A percentile compares a stretch with the other conserved stretches of the same genome.
These are phyloP conservation scores for Leptoteleia sp. DNA, from an alignment of 1,140 invertebrate species.

Conservation along the genomic window DNA sequence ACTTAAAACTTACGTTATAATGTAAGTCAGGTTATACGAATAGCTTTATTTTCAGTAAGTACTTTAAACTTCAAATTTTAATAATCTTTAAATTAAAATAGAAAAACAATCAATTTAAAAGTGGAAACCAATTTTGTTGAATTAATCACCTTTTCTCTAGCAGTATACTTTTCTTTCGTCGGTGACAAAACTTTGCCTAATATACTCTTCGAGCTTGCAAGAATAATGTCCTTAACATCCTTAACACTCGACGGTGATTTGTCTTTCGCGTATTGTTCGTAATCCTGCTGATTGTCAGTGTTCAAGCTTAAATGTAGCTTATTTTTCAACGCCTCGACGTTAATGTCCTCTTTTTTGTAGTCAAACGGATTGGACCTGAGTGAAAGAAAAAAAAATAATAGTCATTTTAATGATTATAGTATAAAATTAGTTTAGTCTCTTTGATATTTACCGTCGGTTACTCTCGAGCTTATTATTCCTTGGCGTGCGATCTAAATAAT, in stretches of 20 bases:
- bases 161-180: slow-evolving; percentile 84
- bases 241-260: slow-evolving; percentile 83
- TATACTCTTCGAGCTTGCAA: slow-evolving; percentile 88
- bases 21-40: no score
- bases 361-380: slow-evolving; percentile 79
- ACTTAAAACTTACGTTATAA: no score
- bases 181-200: slow-evolving; percentile 90
- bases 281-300: slow-evolving; percentile 76
- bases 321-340: slow-evolving; percentile 77
- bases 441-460: slow-evolving; percentile 69
- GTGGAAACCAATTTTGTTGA: no score
- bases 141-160: slow-evolving; percentile 74
- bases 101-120: no score
- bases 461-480: slow-evolving; percentile 77
- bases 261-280: slow-evolving; percentile 76
- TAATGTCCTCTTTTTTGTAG: slow-evolving; percentile 77
- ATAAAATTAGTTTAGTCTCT: no score
- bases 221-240: slow-evolving; percentile 88
- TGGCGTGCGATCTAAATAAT: slow-evolving; percentile 72
- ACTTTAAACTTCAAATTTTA: no score
- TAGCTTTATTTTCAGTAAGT: no score
- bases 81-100: no score
- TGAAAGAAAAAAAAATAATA: slow-evolving; percentile 8
- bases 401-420: no score
- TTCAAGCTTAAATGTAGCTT: slow-evolving; percentile 78